phyloP scores from a whole-genome alignment of 1,140 invertebrate genomes.

The Diorhabda elongata region DNA sequence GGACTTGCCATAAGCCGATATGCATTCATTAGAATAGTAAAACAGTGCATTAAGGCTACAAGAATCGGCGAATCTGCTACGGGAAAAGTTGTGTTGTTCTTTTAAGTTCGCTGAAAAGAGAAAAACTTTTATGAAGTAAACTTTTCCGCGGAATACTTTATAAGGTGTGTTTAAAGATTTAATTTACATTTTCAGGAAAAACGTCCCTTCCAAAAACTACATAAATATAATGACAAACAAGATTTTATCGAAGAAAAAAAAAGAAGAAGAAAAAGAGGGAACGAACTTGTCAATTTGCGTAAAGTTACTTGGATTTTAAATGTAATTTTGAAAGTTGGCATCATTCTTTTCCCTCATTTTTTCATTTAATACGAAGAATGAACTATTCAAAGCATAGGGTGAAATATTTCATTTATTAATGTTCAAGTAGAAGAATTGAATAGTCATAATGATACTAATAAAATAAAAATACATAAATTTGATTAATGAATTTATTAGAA shows the following conservation, averaged over 20 bases:
- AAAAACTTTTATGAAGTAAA: conserved; percentile 34
- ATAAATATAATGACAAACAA: conserved; percentile 12
- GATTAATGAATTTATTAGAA: no score
- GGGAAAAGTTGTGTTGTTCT: conserved; percentile 34
- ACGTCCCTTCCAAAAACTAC: conserved; percentile 11
- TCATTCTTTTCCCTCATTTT: no score
- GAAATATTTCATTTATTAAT: no score
- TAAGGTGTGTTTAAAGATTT: conserved; percentile 31
- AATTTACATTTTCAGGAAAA: conserved; percentile 30
- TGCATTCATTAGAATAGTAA: conserved; percentile 39
- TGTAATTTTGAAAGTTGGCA: not conserved
- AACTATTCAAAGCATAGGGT: no score
- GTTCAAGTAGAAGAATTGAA: no score
- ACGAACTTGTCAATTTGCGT: not conserved
- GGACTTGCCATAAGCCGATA: conserved; percentile 33
- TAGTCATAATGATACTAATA: no score
- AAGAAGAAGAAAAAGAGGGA: not conserved
- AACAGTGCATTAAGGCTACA: conserved; percentile 34
- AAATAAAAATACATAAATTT: no score
- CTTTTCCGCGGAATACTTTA: conserved; percentile 29
- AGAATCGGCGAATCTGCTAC: conserved; percentile 31
- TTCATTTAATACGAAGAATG: no score
- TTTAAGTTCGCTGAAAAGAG: conserved; percentile 32
- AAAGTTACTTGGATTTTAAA: not conserved
- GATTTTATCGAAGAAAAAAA: conserved; percentile 11